Conservation (phyloP, 2,113 vertebrate genomes). For the Dipodomys spectabilis region DNA sequence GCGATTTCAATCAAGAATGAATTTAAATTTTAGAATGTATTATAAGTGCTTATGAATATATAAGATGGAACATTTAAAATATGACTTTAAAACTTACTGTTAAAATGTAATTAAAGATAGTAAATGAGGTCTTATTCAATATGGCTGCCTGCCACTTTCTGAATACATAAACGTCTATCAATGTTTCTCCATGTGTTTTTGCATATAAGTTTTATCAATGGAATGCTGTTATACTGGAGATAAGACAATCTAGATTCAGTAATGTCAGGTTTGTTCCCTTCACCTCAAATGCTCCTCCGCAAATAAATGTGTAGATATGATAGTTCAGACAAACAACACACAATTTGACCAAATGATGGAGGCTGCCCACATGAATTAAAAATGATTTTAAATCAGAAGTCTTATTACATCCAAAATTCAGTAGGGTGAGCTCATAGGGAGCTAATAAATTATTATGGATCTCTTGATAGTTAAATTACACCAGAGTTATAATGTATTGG, state of each 20-base stretch:
- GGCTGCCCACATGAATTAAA: neutral
- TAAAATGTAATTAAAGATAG: slow-evolving; percentile 74
- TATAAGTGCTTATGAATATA: slow-evolving; percentile 67
- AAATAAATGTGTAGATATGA: slow-evolving; percentile 13
- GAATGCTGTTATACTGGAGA: neutral
- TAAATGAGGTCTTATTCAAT: slow-evolving; percentile 67
- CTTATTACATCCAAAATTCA: neutral
- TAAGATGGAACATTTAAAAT: slow-evolving; percentile 60
- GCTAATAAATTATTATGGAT: slow-evolving; percentile 21
- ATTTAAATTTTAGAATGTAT: slow-evolving; percentile 70
- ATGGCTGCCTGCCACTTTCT: neutral
- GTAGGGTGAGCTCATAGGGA: slow-evolving; percentile 37
- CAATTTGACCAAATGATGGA: slow-evolving; percentile 3
- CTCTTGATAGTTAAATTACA: slow-evolving; percentile 58
- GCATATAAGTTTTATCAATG: slow-evolving; percentile 19
- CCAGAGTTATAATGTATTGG: slow-evolving; percentile 45
- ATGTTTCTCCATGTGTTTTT: neutral
- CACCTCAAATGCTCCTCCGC: slow-evolving; percentile 2
- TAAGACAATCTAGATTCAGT: neutral
- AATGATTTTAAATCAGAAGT: neutral
- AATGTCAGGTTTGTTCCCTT: slow-evolving; percentile 20
- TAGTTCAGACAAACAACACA: neutral
- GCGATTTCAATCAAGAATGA: slow-evolving; percentile 71
- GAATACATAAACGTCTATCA: slow-evolving; percentile 38
- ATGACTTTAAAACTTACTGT: slow-evolving; percentile 62